Percentiles rank a stretch among this genome's conserved stretches.
Conservation (phyloP, 1,140 invertebrate species). For the Saxidomus purpurata region DNA sequence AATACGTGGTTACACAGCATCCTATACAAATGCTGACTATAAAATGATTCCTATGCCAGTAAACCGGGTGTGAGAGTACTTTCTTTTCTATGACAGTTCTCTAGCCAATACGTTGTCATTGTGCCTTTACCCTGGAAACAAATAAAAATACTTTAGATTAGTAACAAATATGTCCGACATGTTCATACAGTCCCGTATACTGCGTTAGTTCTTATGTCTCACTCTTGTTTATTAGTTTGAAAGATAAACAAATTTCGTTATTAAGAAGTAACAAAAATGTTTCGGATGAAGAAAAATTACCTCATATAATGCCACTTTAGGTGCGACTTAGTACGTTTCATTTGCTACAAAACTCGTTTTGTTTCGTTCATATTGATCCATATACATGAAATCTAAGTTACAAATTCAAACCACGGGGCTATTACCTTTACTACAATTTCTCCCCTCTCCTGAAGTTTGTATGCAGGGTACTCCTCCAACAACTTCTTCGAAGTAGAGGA, state of each 20-base stretch:
- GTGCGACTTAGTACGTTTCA: not conserved
- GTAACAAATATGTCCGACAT: not conserved
- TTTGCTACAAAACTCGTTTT: too few relatives aligned
- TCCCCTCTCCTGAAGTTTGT: conserved; percentile 51
- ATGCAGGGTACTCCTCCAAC: conserved; percentile 14
- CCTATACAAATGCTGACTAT: too few relatives aligned
- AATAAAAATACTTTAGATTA: not conserved
- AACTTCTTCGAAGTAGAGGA: conserved; percentile 43
- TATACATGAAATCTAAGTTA: too few relatives aligned
- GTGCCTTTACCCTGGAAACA: conserved; percentile 91
- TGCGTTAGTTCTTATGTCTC: not conserved
- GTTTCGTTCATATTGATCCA: too few relatives aligned
- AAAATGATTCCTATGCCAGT: not conserved
- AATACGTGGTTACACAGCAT: too few relatives aligned
- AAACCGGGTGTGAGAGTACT: not conserved
- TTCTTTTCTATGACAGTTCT: not conserved
- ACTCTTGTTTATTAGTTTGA: too few relatives aligned
- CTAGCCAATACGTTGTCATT: conserved; percentile 95
- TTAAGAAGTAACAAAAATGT: too few relatives aligned
- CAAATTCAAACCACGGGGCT: too few relatives aligned
- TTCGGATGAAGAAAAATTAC: not conserved
- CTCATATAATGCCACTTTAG: not conserved
- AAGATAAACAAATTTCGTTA: too few relatives aligned
- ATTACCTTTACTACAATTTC: conserved; percentile 68
- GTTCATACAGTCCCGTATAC: not conserved